Evolutionary conservation across 2,113 vertebrate genomes (phyloP), one percentile per base, ranked within the genome.

Genomic region (Chionodraco myersi): DNA sequence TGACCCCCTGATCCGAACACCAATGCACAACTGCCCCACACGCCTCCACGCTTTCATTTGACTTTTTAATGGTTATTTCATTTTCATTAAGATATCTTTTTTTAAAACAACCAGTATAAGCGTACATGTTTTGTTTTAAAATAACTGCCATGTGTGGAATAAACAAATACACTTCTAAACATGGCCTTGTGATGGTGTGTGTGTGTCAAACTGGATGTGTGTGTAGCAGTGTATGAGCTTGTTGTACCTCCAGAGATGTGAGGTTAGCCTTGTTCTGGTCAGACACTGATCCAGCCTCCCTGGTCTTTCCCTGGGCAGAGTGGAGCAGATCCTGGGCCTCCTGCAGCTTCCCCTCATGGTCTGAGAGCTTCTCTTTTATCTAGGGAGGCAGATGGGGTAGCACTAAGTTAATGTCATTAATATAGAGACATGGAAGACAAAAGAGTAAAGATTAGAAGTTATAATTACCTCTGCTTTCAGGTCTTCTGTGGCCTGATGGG

Each of bases 241-340:
- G 59, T 57, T 44, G 36, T 58, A 99, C 98, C 95, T 97, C 96
- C 76, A 98, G 88, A 26, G 81, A 15, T 0, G 96, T 96, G 90
- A 97, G 95, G 68, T 97, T 97, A 52, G 91, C 94, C 65, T 96
- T 94, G 93, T 97, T 99, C 72, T 92, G 85, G 13, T 86, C 84
- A 77, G 96, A 95, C 68, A 97, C 90, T 1, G 0, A 86, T n/a
- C 95, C 91, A 0, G 97, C 93, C 82, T 95, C 93, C 78, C 88
- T 93, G 13, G 95, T 97, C 92, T 96, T 96, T 57, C 85, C 83
- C 13, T 87, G 92, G 58, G 98, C 97, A 83, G 96, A 91, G 86
- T 83, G 92, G 59, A 99, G 90, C 6, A 99, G 93, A 44, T 95
- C 95, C 89, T 84, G 93, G 75, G 97, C 97, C 84, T 97, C 97